Percentiles rank a stretch among this genome's conserved stretches.
phyloP scores from a whole-genome alignment of 2,113 vertebrate species.

The Rhinichthys klamathensis region DNA sequence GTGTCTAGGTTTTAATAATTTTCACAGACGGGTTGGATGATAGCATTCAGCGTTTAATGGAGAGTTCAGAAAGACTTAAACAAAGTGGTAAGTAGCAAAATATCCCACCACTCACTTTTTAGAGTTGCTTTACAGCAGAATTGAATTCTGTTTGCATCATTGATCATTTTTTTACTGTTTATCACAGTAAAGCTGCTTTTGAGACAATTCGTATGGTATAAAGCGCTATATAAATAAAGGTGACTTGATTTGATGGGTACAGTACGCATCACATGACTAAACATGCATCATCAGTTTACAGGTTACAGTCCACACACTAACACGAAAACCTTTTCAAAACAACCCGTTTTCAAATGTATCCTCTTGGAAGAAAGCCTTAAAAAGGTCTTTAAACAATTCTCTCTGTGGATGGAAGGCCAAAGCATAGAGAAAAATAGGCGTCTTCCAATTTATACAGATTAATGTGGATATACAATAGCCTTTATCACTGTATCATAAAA shows the following conservation, averaged over 20 bases:
- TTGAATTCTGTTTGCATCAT: too few species aligned
- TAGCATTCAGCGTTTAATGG: constrained; percentile 71
- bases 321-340: neutral
- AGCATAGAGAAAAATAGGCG: neutral
- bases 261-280: too few species aligned
- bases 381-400: neutral
- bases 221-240: too few species aligned
- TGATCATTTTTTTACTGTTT: too few species aligned
- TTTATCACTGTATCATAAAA: neutral
- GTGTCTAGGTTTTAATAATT: constrained; percentile 80
- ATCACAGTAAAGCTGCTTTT: too few species aligned
- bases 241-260: neutral
- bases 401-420: neutral
- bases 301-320: neutral
- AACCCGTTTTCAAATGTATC: too few species aligned
- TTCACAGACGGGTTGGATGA: constrained; percentile 87
- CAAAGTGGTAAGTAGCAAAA: constrained; percentile 67
- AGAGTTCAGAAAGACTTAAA: constrained; percentile 69
- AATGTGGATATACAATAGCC: too few species aligned
- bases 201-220: too few species aligned
- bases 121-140: too few species aligned
- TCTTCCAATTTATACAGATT: neutral
- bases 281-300: neutral
- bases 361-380: neutral
- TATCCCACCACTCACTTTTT: neutral